Evolutionary conservation across 2,797 vertebrate species (phyloP).

Genomic region (Oryzias sinensis): DNA sequence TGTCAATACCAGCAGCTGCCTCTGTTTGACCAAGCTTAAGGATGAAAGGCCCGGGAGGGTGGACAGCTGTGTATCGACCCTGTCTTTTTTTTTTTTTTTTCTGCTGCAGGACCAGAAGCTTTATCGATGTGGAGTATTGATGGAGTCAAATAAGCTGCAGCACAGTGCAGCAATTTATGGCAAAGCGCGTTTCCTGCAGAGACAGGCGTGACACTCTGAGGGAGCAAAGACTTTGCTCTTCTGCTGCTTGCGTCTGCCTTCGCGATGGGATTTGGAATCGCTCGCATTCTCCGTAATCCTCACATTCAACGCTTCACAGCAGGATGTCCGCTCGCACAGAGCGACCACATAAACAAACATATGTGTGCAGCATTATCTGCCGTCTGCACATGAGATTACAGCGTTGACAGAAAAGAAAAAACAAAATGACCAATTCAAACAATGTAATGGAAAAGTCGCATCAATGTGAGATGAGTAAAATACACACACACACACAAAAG

Average conservation of each 20-base stretch:
- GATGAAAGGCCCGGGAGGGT: conserved; percentile 26
- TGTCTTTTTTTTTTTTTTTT: conserved; percentile 2
- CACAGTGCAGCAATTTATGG: conserved; percentile 11
- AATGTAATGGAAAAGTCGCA: not conserved
- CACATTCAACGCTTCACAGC: conserved; percentile 64
- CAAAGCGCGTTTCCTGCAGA: conserved; percentile 12
- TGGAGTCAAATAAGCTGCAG: conserved; percentile 30
- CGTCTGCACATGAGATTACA: not conserved
- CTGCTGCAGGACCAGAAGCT: conserved; percentile 18
- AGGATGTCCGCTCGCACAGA: conserved; percentile 5
- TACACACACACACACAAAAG: too few relatives aligned
- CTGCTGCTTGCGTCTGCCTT: conserved; percentile 12
- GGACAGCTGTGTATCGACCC: conserved; percentile 28
- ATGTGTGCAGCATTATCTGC: conserved; percentile 3
- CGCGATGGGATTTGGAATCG: conserved; percentile 8
- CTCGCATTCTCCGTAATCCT: conserved; percentile 37
- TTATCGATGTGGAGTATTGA: conserved; percentile 34
- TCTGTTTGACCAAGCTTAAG: conserved; percentile 14
- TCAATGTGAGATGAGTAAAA: too few relatives aligned
- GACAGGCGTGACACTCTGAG: not conserved
- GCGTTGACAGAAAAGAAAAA: conserved; percentile 15
- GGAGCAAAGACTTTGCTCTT: conserved; percentile 11
- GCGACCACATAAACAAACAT: conserved; percentile 8
- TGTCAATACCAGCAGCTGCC: conserved; percentile 25
- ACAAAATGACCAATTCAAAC: not conserved